Evolutionary conservation across 2,797 vertebrate genomes (phyloP), one percentile per base, ranked within the genome.

Genomic region (Halcyon smyrnensis): DNA sequence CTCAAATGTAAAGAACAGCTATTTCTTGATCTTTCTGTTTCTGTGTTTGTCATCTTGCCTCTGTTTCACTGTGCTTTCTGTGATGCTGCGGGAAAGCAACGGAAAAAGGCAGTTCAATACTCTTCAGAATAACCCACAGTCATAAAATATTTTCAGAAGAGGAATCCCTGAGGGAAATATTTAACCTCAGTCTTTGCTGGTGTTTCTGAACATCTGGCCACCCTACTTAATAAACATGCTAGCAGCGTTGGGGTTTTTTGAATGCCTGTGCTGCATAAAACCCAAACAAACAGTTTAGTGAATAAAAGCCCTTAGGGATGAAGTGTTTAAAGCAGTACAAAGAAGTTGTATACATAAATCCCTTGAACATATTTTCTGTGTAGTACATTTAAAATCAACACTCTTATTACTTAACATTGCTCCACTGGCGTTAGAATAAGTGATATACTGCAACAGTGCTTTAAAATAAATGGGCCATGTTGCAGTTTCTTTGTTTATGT

Each of bases 121-220:
- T 73, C 81, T 96, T 86, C 36, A 53, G 51, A 90, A 79, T 79
- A 95, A 85, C 46, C 39, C 63, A 53, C 4, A 73, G 36, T 27
- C 50, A 67, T 45, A 83, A 93, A 86, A 84, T 46, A 53, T 76
- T 87, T 91, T 86, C 43, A 71, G 59, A 89, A 93, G 34, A 92
- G 63, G 34, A 94, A 63, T 7, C 39, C 62, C n/a, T 48, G 30
- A 88, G n/a, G 63, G 43, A 89, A 3, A 13, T 76, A 56, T 67
- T 93, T 92, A 88, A 84, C 92, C 74, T 92, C 56, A 67, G 63
- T 67, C 69, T 90, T 95, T 92, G 39, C 62, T 53, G 45, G 12
- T 73, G 16, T 45, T 87, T 79, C 79, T 91, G 76, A 94, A 84
- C 74, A 79, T 60, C 76, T 94, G 93, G 59, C 32, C 56, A 91